Conservation (phyloP, 2,797 vertebrate species). For the Heteromormyrus szaboi region DNA sequence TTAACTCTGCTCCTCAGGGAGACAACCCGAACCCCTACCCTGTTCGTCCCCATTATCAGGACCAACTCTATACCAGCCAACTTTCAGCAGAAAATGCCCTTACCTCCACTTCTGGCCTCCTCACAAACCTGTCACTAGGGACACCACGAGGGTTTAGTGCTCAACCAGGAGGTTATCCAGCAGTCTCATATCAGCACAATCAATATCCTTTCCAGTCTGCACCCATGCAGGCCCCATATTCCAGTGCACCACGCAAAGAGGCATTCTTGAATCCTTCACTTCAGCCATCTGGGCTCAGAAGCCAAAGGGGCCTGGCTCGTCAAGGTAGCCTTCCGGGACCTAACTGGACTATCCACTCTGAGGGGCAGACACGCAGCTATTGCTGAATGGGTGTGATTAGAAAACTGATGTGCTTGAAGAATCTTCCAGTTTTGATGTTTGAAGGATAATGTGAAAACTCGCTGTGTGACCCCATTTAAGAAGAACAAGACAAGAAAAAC, state of each 20-base stretch:
- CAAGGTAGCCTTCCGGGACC: slow-evolving; percentile 50
- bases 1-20: slow-evolving; percentile 28
- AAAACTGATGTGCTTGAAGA: not conserved
- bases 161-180: slow-evolving; percentile 21
- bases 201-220: slow-evolving; percentile 38
- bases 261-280: slow-evolving; percentile 38
- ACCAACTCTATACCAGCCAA: slow-evolving; percentile 27
- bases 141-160: slow-evolving; percentile 32
- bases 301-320: slow-evolving; percentile 39
- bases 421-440: not conserved
- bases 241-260: slow-evolving; percentile 38
- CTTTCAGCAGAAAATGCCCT: slow-evolving; percentile 26
- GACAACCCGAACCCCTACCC: slow-evolving; percentile 39
- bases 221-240: slow-evolving; percentile 38
- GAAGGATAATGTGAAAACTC: not conserved
- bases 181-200: slow-evolving; percentile 30
- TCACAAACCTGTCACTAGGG: slow-evolving; percentile 39
- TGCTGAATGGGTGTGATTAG: slow-evolving; percentile 35
- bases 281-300: slow-evolving; percentile 32
- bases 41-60: slow-evolving; percentile 35
- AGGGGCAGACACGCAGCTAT: slow-evolving; percentile 65
- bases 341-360: slow-evolving; percentile 57
- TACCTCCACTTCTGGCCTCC: slow-evolving; percentile 31
- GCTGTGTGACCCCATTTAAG: not conserved
- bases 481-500: not conserved